Base-by-base conservation (phyloP, 2,888 invertebrate species). In the Andrena chrysosceles region DNA sequence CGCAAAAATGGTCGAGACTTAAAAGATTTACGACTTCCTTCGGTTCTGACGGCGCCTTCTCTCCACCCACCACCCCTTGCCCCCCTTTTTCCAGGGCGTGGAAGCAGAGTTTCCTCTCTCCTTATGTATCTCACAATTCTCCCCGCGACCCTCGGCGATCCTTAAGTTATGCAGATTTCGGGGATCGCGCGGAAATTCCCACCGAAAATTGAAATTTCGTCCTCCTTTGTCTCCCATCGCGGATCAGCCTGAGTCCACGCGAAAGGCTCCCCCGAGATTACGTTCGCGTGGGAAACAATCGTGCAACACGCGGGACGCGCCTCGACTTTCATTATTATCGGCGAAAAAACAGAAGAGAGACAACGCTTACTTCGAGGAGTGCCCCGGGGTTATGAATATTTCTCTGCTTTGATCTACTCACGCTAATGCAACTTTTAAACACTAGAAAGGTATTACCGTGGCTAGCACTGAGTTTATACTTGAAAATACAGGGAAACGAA, bases 201-300 rank as follows among this genome's bases (percentile, higher is more conserved):
- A 63, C 79, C 83, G 78, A 83, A 88, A 90, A 91, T 91, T 90
- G 90, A 91, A 91, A 90, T 87, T 90, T 90, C 85, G 87, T 86
- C 89, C 90, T 83, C 69, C 54, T 81, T 77, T 69, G 77, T 81
- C 81, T 68, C 20, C 64, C 68, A 59, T 49, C 54, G 62, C 8
- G 77, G 81, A 81, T 81, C 67, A 56, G 59, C n/a, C 20, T 10
- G 42, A 66, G 52, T 20, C 64, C 77, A n/a, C 52, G 52, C 13
- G 54, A 68, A 71, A 68, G 10, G 69, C 59, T 76, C 75, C 76
- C 70, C 49, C 64, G 83, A 54, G 83, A 82, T 82, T 82, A 68
- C 71, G 67, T 7, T 66, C 63, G 72, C 72, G 66, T 67, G 77
- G 69, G 35, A 77, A 70, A 83, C 83, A 77, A 83, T 83, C 83